A percentile compares a stretch with the other conserved stretches of the same genome.
phyloP scores from a whole-genome alignment of 2,888 invertebrate species.

The Papilio demoleus region DNA sequence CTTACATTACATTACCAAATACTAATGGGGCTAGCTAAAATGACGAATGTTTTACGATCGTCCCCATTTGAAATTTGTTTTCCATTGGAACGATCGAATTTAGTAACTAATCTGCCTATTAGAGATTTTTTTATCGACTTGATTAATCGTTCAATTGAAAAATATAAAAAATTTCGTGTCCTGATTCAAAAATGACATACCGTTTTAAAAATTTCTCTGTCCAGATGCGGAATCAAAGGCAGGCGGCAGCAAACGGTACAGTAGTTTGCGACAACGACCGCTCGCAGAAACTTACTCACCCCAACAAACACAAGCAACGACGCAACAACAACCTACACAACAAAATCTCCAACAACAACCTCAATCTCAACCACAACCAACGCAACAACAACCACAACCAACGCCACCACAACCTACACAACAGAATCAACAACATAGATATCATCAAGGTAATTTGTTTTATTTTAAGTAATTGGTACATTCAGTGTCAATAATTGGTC shows the following conservation, averaged over 20 bases:
- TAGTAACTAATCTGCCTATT: no score
- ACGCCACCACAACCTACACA: conserved; percentile 32
- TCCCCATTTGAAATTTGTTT: no score
- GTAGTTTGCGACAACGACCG: conserved; percentile 83
- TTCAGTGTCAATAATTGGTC: not conserved
- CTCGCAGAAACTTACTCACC: conserved; percentile 81
- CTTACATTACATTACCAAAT: no score
- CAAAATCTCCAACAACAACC: conserved; percentile 43
- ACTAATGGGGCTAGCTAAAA: no score
- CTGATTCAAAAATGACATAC: not conserved
- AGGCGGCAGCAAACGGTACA: conserved; percentile 83
- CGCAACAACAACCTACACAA: conserved; percentile 45
- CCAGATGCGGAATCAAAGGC: conserved; percentile 54
- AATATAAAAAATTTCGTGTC: no score
- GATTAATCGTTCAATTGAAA: no score
- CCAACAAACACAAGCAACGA: conserved; percentile 51
- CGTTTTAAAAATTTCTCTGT: not conserved
- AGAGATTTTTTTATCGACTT: no score
- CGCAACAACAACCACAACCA: conserved; percentile 40
- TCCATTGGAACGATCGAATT: no score
- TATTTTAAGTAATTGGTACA: not conserved
- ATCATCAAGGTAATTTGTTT: conserved; percentile 58
- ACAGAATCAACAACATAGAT: conserved; percentile 52
- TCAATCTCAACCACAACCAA: conserved; percentile 41
- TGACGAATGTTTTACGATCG: no score